A percentile compares a stretch with the other conserved stretches of the same genome.
Conservation (phyloP, 2,113 vertebrate genomes). For the Chionomys nivalis region DNA sequence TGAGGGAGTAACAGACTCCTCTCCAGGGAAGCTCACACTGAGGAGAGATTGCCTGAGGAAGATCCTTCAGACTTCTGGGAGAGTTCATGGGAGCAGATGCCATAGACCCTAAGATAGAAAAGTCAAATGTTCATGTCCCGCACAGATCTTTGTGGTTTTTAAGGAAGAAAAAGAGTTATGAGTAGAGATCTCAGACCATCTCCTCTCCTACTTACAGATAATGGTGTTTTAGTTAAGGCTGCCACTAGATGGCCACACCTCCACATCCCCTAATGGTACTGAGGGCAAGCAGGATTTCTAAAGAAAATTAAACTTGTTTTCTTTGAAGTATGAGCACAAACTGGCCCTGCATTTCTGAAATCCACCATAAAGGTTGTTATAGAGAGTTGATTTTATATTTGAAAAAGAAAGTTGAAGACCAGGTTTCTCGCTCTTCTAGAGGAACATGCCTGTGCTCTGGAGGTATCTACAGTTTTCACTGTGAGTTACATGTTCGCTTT, state of each 20-base stretch:
- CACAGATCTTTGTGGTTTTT: not conserved
- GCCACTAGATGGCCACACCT: conserved; percentile 16
- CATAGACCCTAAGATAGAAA: not conserved
- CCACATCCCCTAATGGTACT: not conserved
- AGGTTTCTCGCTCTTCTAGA: not conserved
- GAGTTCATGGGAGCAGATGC: not conserved
- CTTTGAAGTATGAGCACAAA: not conserved
- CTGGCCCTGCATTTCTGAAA: not conserved
- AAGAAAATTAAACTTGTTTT: not conserved
- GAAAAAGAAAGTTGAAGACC: not conserved
- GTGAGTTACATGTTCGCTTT: not conserved
- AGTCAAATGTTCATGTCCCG: not conserved
- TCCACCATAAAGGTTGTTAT: not conserved
- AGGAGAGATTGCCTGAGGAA: not conserved
- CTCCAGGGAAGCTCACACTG: not conserved
- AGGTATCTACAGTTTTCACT: not conserved
- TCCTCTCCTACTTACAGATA: not conserved
- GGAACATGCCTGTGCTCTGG: not conserved
- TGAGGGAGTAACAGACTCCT: not conserved
- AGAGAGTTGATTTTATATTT: not conserved
- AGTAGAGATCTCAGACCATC: not conserved
- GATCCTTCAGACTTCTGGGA: not conserved
- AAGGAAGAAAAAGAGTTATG: not conserved
- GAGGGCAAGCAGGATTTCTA: not conserved
- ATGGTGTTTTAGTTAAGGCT: not conserved